Evolutionary conservation across 1,140 invertebrate genomes (phyloP).

Genomic region (Tigriopus japonicus): DNA sequence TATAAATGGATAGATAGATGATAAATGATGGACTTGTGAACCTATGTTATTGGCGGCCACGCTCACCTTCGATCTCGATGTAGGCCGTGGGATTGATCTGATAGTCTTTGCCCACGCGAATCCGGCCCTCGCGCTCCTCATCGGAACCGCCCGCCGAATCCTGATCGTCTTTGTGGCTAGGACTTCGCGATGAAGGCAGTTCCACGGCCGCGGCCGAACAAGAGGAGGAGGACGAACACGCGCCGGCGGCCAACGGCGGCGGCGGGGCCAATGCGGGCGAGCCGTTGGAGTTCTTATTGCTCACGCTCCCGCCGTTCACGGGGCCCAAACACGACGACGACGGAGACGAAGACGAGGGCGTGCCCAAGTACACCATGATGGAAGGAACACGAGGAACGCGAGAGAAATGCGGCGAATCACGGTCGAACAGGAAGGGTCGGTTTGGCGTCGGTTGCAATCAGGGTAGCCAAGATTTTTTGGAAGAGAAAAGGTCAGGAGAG

Average conservation of each 20-base stretch:
- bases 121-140: slow-evolving; percentile 9
- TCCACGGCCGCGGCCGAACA: background rate
- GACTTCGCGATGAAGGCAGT: background rate
- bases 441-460: no score
- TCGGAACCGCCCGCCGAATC: background rate
- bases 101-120: slow-evolving; percentile 13
- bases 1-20: slow-evolving; percentile 14
- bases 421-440: no score
- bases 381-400: no score
- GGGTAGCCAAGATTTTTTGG: no score
- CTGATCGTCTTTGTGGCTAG: background rate
- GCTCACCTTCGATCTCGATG: background rate
- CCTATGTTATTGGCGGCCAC: slow-evolving; percentile 12
- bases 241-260: no score
- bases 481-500: no score
- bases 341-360: background rate
- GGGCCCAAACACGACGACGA: no score
- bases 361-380: slow-evolving; percentile 12
- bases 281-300: background rate
- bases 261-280: background rate
- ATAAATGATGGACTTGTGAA: background rate
- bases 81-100: background rate
- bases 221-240: no score
- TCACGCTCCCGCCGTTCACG: no score
- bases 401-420: no score